Evolutionary conservation across 2,888 invertebrate species (phyloP).

Genomic region (Drosophila niveifrons): DNA sequence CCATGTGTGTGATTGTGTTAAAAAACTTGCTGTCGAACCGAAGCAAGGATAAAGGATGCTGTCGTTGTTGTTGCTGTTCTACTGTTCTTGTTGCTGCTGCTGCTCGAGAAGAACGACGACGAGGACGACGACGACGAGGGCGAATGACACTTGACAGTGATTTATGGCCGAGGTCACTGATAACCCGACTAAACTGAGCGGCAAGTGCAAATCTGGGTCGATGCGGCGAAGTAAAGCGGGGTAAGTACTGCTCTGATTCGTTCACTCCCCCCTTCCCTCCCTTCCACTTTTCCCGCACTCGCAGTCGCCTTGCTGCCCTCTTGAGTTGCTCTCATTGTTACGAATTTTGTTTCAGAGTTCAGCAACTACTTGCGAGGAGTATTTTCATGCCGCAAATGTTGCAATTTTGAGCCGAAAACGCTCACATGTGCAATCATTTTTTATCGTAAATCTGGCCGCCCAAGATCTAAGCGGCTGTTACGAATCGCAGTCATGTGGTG

Average conservation of each 20-base stretch:
- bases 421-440: constrained; percentile 81
- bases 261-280: constrained; percentile 16
- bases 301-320: neutral
- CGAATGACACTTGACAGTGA: constrained; percentile 86
- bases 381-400: constrained; percentile 81
- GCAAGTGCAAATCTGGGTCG: constrained; percentile 78
- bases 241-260: constrained; percentile 31
- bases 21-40: constrained; percentile 65
- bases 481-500: constrained; percentile 55
- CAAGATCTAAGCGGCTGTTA: constrained; percentile 58
- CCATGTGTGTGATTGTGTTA: constrained; percentile 40
- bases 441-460: constrained; percentile 70
- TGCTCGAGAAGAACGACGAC: constrained; percentile 1
- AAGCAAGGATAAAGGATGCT: constrained; percentile 62
- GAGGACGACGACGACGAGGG: constrained; percentile 45
- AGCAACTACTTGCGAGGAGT: constrained; percentile 21
- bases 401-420: constrained; percentile 72
- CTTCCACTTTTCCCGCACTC: neutral
- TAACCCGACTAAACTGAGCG: constrained; percentile 74
- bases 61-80: constrained; percentile 29
- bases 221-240: constrained; percentile 23
- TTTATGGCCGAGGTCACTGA: constrained; percentile 84
- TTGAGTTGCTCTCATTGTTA: constrained; percentile 43
- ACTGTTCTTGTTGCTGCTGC: neutral
- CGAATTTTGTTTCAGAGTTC: constrained; percentile 54